A percentile compares a stretch with the other conserved stretches of the same genome.
phyloP scores from a whole-genome alignment of 2,113 vertebrate species.

The Athene cunicularia region DNA sequence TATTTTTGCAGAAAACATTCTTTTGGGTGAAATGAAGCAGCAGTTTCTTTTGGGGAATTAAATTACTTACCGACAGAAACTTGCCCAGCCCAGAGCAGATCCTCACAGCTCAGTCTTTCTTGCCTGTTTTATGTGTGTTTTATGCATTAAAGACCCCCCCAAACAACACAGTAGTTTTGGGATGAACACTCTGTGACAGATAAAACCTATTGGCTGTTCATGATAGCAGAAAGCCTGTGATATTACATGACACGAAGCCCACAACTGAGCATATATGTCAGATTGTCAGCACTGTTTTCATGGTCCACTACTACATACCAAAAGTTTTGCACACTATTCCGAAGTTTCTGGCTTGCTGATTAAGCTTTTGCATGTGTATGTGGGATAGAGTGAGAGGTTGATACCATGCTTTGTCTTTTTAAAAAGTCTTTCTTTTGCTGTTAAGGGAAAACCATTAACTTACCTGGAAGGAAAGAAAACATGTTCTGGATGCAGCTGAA shows the following conservation, averaged over 20 bases:
- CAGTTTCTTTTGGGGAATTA: not conserved
- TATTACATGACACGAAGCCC: not conserved
- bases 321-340: not conserved
- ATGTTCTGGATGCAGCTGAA: not conserved
- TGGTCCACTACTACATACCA: not conserved
- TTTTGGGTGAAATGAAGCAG: not conserved
- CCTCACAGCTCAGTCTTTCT: not conserved
- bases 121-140: not conserved
- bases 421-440: not conserved
- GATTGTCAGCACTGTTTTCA: not conserved
- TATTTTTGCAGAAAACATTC: not conserved
- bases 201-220: not conserved
- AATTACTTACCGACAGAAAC: not conserved
- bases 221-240: not conserved
- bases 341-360: not conserved
- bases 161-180: not conserved
- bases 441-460: not conserved
- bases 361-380: not conserved
- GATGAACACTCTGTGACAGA: not conserved
- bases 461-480: not conserved
- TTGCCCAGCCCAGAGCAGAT: not conserved
- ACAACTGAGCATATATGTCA: not conserved
- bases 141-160: not conserved
- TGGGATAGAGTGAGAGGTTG: not conserved
- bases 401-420: not conserved